phyloP scores from a whole-genome alignment of 2,113 vertebrate genomes.

The Corvus moneduloides region DNA sequence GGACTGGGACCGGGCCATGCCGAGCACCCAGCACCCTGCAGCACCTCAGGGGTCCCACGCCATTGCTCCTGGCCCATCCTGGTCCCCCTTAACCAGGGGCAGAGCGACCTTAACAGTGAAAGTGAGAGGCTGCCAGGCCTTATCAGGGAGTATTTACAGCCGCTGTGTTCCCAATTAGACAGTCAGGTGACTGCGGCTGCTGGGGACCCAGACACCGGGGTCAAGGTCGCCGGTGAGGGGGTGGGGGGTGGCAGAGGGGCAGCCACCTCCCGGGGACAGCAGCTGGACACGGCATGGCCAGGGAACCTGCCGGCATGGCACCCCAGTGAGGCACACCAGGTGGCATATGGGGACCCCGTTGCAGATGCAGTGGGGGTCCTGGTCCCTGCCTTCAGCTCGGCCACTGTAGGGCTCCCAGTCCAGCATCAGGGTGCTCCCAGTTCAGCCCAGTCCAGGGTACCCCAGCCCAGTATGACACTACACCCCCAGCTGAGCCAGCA shows the following conservation, averaged over 20 bases:
- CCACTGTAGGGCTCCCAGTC: neutral
- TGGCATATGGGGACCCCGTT: fast-evolving
- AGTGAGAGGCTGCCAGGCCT: conserved; percentile 62
- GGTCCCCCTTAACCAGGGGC: conserved; percentile 33
- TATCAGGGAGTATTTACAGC: conserved; percentile 74
- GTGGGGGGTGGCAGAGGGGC: neutral
- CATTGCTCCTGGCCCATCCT: neutral
- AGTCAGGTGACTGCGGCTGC: conserved; percentile 70
- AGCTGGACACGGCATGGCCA: fast-evolving
- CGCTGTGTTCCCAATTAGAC: conserved; percentile 68
- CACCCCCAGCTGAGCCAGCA: neutral
- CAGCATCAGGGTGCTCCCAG: neutral
- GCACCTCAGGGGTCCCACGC: neutral
- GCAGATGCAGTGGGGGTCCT: fast-evolving
- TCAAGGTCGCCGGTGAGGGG: conserved; percentile 1
- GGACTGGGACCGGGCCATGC: neutral
- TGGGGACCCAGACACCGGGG: conserved; percentile 65
- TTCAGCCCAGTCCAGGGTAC: neutral
- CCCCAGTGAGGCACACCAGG: neutral
- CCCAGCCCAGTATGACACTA: neutral
- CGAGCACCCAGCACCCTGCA: fast-evolving
- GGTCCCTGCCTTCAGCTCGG: neutral
- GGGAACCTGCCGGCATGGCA: fast-evolving
- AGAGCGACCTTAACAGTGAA: conserved; percentile 63
- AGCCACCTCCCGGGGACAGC: neutral